Base-by-base conservation (phyloP, 2,797 vertebrate genomes). In the Melanotaenia maccullochi region DNA sequence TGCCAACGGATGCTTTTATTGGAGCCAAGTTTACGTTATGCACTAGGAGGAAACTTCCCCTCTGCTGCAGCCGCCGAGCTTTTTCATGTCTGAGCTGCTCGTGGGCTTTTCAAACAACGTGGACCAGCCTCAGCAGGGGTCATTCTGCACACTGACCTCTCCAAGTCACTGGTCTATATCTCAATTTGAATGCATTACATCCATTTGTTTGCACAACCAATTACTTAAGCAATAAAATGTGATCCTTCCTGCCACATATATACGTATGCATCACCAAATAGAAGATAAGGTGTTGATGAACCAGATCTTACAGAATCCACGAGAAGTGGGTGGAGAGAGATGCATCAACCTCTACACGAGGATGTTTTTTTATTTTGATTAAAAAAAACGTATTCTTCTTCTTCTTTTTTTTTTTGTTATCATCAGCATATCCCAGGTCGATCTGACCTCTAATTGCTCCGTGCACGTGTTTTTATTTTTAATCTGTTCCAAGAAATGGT, bases 1-100 rank as follows among this genome's bases (percentile, higher is more conserved):
- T 95, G 95, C 93, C 94, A 94, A 94, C 87, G 92, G 93, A 94
- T 92, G 91, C 94, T 91, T 92, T 93, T 94, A 95, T 94, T 94
- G 88, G 93, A 95, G 94, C 94, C 94, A 94, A 94, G 93, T 94
- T 94, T 93, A 94, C 85, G 79, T 89, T 91, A 68, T 80, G 79
- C 80, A 25, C 78, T 88, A 87, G 93, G 93, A 93, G 89, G 93
- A 88, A 86, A 91, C 91, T 94, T 94, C 94, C 94, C 81, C 69
- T 90, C 68, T 33, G 71, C 80, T 60, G 66, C 81, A 59, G 76
- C 66, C 47, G 58, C 35, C 0, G 40, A 74, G 73, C 79, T 85
- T 82, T 86, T 89, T 92, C 80, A 85, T 81, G 79, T 88, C 77
- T 9, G 78, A 84, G 70, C 73, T 38, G 81, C 83, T 87, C 7